Percentiles rank a stretch among this genome's conserved stretches.
Evolutionary conservation across 2,797 vertebrate species (phyloP).

Genomic region (Benthosema pterotum): DNA sequence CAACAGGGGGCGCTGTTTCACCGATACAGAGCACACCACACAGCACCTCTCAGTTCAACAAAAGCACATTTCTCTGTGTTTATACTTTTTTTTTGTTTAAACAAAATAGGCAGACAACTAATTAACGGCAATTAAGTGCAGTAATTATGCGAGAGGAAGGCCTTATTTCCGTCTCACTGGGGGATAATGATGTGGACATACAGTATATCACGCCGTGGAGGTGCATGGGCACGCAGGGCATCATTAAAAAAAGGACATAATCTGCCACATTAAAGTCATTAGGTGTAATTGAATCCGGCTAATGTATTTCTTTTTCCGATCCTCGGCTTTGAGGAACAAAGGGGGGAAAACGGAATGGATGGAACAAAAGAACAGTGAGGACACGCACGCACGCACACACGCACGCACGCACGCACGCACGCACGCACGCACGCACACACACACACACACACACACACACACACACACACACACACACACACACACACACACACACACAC

Average conservation of each 20-base stretch:
- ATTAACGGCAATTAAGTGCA: slow-evolving; percentile 71
- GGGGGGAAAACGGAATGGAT: slow-evolving; percentile 41
- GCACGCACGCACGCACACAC: no score
- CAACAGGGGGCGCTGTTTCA: no score
- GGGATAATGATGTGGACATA: slow-evolving; percentile 90
- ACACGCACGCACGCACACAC: no score
- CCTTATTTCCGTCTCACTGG: slow-evolving; percentile 85
- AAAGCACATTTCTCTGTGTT: slow-evolving; percentile 28
- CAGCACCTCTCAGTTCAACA: no score
- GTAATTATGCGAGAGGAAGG: slow-evolving; percentile 83
- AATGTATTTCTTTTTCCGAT: slow-evolving; percentile 84
- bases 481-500: no score
- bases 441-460: no score
- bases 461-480: no score
- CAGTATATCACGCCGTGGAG: slow-evolving; percentile 84
- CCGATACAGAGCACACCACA: no score
- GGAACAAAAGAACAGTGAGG: slow-evolving; percentile 53
- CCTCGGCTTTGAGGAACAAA: slow-evolving; percentile 76
- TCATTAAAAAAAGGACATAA: slow-evolving; percentile 89
- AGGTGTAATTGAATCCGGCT: slow-evolving; percentile 89
- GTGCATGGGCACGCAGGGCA: slow-evolving; percentile 76
- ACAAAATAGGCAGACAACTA: slow-evolving; percentile 36
- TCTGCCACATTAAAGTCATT: slow-evolving; percentile 91
- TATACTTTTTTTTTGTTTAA: neutral
- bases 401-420: no score